Base-by-base conservation (phyloP, 2,888 invertebrate species). In the Lordiphosa fenestrarum region DNA sequence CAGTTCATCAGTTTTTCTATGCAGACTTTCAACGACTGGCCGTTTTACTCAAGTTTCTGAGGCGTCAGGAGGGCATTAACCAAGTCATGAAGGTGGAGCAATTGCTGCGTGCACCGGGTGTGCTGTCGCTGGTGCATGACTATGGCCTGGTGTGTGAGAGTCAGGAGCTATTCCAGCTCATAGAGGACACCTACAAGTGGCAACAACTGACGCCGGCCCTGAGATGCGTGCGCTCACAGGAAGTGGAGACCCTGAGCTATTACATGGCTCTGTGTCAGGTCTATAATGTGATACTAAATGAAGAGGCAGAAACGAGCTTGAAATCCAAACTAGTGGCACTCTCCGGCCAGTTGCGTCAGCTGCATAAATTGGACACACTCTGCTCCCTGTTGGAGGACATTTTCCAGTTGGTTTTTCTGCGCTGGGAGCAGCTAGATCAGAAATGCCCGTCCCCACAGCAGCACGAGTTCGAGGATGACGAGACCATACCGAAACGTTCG, bases 351-450 rank as follows among this genome's bases (percentile, higher is more conserved):
- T 58, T 89, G 9, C 82, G 88, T 0, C 86, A 87, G 66, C 66
- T 89, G 4, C 83, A 85, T 13, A 80, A 82, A 19, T 69, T 88
- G 21, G 63, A 76, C 21, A 71, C 82, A 0, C 71, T 89, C 1
- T 87, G 86, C 42, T 75, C 84, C 23, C 59, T 89, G 2, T 59
- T 89, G 4, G 86, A 87, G 61, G 87, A 88, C 37, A 84, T 89
- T 3, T 87, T 89, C 41, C 84, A 83, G 5, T 61, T 89, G 35
- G 69, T 88, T 0, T 89, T 88, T 41, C 53, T 89, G 35, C 86
- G 89, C 1, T 89, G 88, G 88, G 89, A 89, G 39, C 85, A 89
- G 53, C 58, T 89, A 6, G 65, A 71, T 3, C 58, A 56, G 7
- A 25, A 25, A 25, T 25, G 25, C 25, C 6, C 25, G 7, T 25